Evolutionary conservation across 2,113 vertebrate species (phyloP), one percentile per base, ranked within the genome.

Genomic region (Kobus ellipsiprymnus): DNA sequence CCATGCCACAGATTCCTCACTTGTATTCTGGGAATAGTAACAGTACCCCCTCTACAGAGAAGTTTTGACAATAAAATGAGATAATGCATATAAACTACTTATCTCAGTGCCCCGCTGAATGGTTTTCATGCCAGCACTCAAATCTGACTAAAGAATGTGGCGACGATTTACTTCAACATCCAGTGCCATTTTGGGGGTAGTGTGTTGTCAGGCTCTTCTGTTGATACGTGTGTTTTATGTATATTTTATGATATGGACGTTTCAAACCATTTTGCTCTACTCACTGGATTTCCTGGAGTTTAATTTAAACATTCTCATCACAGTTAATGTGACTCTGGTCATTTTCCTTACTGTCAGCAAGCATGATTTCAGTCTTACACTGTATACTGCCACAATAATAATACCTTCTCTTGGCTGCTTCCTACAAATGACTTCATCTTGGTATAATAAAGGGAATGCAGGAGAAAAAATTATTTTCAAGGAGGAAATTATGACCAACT

Each of bases 291-390:
- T 87, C n/a, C 74, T 87, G 30, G 55, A 67, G 90, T 91, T 95
- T 77, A 93, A 87, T 62, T 95, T 95, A 86, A 90, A 89, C 21
- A 52, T 91, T 91, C 60, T 84, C 52, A 67, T 97, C 67, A 62
- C 77, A 94, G 86, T 86, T 80, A 77, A 91, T 93, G 40, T 71
- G 52, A 91, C 90, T 81, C 48, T 88, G 44, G 29, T 33, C 87
- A 83, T 80, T 80, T 36, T 87, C 80, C 46, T 78, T 52, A 48
- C n/a, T 88, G 64, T 48, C 46, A 52, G 71, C 59, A 86, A 90
- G 15, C 4, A 40, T 29, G 57, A 54, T 78, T 83, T 93, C 19
- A 33, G 48, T 36, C 40, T 83, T 46, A 17, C 17, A 67, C 30
- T 77, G 52, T 91, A 29, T 1, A 40, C 52, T 81, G 52, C 71